Evolutionary conservation across 1,140 invertebrate species (phyloP).

Genomic region (Drosophila simulans): DNA sequence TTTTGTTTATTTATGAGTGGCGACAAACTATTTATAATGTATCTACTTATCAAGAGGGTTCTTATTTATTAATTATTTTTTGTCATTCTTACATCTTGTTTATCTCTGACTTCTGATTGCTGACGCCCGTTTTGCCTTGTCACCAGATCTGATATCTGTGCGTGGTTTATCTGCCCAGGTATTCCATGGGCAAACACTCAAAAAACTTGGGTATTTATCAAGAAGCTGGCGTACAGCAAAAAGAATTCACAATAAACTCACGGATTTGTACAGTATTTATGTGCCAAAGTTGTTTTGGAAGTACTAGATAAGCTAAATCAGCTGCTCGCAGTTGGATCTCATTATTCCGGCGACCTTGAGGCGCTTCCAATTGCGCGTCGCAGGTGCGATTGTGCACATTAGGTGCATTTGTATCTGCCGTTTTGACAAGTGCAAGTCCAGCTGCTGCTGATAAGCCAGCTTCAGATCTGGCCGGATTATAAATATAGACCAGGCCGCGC

Average conservation of each 20-base stretch:
- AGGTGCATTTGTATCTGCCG: conserved; percentile 19
- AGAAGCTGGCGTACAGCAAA: conserved; percentile 33
- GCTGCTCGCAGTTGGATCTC: conserved; percentile 26
- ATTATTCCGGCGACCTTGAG: conserved; percentile 31
- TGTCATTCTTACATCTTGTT: conserved; percentile 32
- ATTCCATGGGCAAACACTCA: conserved; percentile 40
- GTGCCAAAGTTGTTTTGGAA: conserved; percentile 19
- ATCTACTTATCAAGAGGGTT: background rate
- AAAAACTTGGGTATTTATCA: conserved; percentile 37
- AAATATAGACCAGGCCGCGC: conserved; percentile 39
- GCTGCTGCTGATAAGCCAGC: conserved; percentile 42
- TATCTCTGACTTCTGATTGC: conserved; percentile 30
- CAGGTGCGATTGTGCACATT: conserved; percentile 7
- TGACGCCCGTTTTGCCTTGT: conserved; percentile 38
- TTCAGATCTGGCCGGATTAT: conserved; percentile 14
- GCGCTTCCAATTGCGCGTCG: conserved; percentile 34
- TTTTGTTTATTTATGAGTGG: conserved; percentile 51
- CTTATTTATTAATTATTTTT: conserved; percentile 1
- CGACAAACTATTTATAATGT: conserved; percentile 50
- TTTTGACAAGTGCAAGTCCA: conserved; percentile 42
- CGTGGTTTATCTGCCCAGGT: conserved; percentile 27
- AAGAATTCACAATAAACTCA: conserved; percentile 32
- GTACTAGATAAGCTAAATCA: conserved; percentile 37
- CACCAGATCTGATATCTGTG: conserved; percentile 43
- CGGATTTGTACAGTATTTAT: conserved; percentile 23